Evolutionary conservation across 1,140 invertebrate species (phyloP), one percentile per base, ranked within the genome.

Genomic region (Drosophila simulans): DNA sequence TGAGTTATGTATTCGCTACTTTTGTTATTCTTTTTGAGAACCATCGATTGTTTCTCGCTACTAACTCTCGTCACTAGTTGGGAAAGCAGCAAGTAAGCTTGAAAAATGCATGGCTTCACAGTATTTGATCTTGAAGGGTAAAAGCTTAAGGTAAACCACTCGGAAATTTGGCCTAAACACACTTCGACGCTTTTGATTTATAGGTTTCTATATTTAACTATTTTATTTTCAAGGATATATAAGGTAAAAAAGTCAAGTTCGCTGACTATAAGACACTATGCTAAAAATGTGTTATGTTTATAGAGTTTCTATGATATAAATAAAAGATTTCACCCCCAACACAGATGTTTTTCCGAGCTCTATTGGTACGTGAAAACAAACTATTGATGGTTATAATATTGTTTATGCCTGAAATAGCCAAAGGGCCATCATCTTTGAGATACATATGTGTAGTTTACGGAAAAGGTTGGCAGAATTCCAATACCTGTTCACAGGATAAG

Each of bases 391-490:
- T 7, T 31, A 31, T 31, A 31, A 10, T 31, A 31, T 31, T 8
- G 31, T 17, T 13, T 22, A 34, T 42, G 49, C 49, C 49, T 31
- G 10, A 20, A 35, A 10, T 17, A 10, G 13, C 17, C 25, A 7
- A 57, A 20, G 15, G 15, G 1, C 8, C n/a, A 62, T 58, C 25
- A 13, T 27, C 17, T 54, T 55, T 27, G 15, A 17, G 37, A 20
- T 46, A 31, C 20, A 40, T 57, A 17, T 17, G 4, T 43, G 10
- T 45, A 62, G 58, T 40, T 37, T 58, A 63, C 40, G 54, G 25
- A 63, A 63, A 59, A 39, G 54, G 59, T 40, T 42, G 59, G 56
- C 59, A 42, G 37, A 57, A 31, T 60, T 42, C 25, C 54, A 63
- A 62, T 63, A 63, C 56, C 37, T 34, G 40, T 62, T 20, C 8